Percentiles rank a stretch among this genome's conserved stretches.
These are phyloP conservation scores for Rhabdomys dilectus DNA, from an alignment of 2,113 vertebrate genomes.

Conservation along the genomic window DNA sequence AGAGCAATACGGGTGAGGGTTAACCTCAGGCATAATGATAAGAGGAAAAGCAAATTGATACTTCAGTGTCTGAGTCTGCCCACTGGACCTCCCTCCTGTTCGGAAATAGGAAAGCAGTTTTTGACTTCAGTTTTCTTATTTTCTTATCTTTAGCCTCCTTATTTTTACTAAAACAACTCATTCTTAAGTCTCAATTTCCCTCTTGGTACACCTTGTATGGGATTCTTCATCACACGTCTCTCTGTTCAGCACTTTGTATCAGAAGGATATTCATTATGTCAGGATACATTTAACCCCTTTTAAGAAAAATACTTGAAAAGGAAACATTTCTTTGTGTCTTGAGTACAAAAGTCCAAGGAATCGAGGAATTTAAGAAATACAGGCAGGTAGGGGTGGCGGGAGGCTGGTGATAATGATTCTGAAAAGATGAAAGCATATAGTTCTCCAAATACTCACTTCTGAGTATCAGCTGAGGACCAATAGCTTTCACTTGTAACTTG, in stretches of 20 bases:
- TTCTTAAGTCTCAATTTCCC: conserved; percentile 41
- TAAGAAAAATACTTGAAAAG: conserved; percentile 56
- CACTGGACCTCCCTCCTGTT: not conserved
- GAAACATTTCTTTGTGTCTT: conserved; percentile 40
- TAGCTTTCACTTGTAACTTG: conserved; percentile 79
- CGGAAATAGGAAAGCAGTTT: not conserved
- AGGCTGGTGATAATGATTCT: conserved; percentile 69
- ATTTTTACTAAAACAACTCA: conserved; percentile 21
- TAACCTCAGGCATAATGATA: not conserved
- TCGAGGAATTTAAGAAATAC: conserved; percentile 55
- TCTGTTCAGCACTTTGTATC: conserved; percentile 47
- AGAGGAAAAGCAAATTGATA: not conserved
- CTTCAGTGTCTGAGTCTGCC: not conserved
- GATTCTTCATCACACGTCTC: conserved; percentile 44
- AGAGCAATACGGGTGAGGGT: not conserved
- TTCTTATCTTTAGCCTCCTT: too few relatives aligned
- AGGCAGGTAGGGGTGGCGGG: not conserved
- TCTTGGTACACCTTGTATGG: not conserved
- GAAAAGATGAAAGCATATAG: conserved; percentile 73
- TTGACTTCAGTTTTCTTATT: conserved; percentile 28
- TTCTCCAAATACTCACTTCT: conserved; percentile 78
- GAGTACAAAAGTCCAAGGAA: not conserved
- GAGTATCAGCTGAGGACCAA: conserved; percentile 74
- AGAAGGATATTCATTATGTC: conserved; percentile 49
- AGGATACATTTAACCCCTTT: conserved; percentile 53